phyloP scores from a whole-genome alignment of 2,113 vertebrate species.

The Halichoerus grypus region DNA sequence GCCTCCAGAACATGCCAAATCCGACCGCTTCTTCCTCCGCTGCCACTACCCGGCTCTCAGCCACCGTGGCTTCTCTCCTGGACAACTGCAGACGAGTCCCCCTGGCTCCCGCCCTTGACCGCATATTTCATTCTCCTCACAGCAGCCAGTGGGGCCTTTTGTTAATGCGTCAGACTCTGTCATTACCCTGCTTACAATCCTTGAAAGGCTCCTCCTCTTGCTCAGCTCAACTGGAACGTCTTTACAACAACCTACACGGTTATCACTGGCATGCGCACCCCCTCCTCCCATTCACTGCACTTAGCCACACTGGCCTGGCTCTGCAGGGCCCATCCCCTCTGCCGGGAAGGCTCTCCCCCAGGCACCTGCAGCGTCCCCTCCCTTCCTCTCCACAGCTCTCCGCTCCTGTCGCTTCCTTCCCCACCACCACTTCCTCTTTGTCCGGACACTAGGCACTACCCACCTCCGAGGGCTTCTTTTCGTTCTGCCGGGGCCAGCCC shows the following conservation, averaged over 20 bases:
- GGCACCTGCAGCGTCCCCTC: neutral
- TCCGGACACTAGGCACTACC: neutral
- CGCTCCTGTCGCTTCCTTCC: neutral
- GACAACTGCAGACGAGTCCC: neutral
- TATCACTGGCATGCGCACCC: neutral
- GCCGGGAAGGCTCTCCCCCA: neutral
- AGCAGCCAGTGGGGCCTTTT: neutral
- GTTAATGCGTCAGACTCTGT: neutral
- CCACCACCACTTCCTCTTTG: neutral
- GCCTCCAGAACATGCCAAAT: neutral
- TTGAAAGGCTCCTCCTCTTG: neutral
- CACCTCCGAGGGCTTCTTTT: conserved; percentile 98
- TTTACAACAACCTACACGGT: neutral
- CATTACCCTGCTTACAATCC: neutral
- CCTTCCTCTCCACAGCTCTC: neutral
- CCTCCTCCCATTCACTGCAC: neutral
- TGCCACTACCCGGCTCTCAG: neutral
- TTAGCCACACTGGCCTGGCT: neutral
- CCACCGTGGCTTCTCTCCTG: neutral
- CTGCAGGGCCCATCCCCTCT: neutral
- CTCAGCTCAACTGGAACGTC: neutral
- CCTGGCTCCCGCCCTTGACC: neutral
- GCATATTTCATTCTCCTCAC: neutral
- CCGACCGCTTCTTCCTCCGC: neutral
- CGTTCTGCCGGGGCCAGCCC: conserved; percentile 95